Evolutionary conservation across 2,113 vertebrate genomes (phyloP).

Genomic region (Proterorhinus semilunaris): DNA sequence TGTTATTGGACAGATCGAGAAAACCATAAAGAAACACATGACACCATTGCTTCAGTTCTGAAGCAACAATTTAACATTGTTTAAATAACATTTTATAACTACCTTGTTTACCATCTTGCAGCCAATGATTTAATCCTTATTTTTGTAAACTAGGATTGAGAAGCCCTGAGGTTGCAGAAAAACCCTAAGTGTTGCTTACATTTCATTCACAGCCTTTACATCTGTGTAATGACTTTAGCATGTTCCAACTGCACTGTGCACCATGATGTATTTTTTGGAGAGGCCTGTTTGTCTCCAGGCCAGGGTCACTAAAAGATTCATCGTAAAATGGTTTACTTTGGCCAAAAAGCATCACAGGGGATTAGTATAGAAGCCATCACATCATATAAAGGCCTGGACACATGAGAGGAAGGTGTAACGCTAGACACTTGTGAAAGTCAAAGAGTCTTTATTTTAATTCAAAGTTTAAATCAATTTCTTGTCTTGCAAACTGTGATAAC

Average conservation of each 20-base stretch:
- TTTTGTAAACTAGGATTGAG: not conserved
- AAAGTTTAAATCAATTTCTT: too few relatives aligned
- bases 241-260: not conserved
- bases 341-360: slow-evolving; percentile 1
- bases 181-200: slow-evolving; percentile 8
- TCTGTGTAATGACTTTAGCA: slow-evolving; percentile 11
- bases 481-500: too few relatives aligned
- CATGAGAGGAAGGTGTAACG: slow-evolving; percentile 29
- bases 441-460: slow-evolving; percentile 1
- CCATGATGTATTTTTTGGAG: slow-evolving; percentile 2
- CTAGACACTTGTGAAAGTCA: slow-evolving; percentile 33
- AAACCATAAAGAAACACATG: too few relatives aligned
- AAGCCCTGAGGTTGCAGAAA: not conserved
- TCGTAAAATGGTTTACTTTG: slow-evolving; percentile 5
- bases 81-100: not conserved
- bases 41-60: too few relatives aligned
- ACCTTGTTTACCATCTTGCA: not conserved
- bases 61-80: too few relatives aligned
- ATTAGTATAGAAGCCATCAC: slow-evolving; percentile 1
- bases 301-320: slow-evolving; percentile 9
- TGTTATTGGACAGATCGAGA: too few relatives aligned
- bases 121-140: not conserved
- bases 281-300: not conserved
- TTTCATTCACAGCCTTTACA: not conserved
- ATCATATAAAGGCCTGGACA: slow-evolving; percentile 2